Evolutionary conservation across 2,113 vertebrate species (phyloP), one percentile per base, ranked within the genome.

Genomic region (Choloepus hoffmanni): DNA sequence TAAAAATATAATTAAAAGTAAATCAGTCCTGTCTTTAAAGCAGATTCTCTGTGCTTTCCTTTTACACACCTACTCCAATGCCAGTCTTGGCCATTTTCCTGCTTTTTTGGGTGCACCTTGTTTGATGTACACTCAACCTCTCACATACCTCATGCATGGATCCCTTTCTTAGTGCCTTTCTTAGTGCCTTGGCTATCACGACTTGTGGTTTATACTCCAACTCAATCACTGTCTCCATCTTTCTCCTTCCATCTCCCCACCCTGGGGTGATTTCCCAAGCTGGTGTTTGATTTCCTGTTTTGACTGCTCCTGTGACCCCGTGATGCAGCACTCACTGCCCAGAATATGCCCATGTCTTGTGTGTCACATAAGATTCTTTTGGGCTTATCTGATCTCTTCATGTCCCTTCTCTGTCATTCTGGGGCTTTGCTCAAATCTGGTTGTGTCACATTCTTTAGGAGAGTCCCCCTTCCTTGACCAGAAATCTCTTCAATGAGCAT

Each of bases 381-480:
- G 19, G 48, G 24, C 0, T 23, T 81, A 45, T 53, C 78, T 62
- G 62, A 87, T 70, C n/a, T 84, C 77, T 53, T 62, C 18, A 67
- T 10, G 36, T 43, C 26, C 70, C 86, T 85, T 73, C 74, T 82
- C 48, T 90, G 53, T 72, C 68, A 58, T 55, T 83, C 73, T 67
- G 76, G 89, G 74, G 24, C 58, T 94, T 89, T 95, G 68, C 77
- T 90, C 63, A 88, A 53, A 88, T 84, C 33, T 88, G 40, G 36
- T 58, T 85, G 24, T 76, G 26, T 77, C 58, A 72, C 94, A 77
- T 77, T 89, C 87, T 94, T 94, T 78, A 81, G 30, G n/a, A 84
- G 65, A 85, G 23, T 92, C 55, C 62, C 13, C 18, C 6, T 78
- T 72, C 48, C 83, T 79, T 60, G 76, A 60, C 68, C 40, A 65